Evolutionary conservation across 2,113 vertebrate species (phyloP).

Genomic region (Theristicus caerulescens): DNA sequence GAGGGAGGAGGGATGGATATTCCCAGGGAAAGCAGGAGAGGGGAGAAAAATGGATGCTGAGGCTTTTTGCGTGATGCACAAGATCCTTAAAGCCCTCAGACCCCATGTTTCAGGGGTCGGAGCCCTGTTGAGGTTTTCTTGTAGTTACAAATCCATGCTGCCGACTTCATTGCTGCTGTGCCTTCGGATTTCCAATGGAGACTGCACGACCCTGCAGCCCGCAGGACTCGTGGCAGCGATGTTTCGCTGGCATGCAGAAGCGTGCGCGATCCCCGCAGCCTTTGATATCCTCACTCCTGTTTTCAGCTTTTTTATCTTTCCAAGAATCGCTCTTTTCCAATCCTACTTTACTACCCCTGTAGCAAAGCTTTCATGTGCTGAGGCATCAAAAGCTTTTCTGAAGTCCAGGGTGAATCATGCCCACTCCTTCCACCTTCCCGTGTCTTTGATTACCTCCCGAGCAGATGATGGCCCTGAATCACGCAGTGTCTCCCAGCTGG

Average conservation of each 20-base stretch:
- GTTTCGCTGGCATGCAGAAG: background rate
- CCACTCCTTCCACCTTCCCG: background rate
- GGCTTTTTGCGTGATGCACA: background rate
- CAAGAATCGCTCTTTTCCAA: background rate
- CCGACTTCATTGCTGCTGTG: background rate
- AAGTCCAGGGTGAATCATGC: background rate
- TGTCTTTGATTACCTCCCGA: background rate
- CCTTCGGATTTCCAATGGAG: background rate
- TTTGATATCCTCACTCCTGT: background rate
- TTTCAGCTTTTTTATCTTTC: background rate
- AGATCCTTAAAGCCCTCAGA: background rate
- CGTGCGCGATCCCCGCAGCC: background rate
- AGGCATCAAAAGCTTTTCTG: conserved; percentile 31
- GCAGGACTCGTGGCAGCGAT: background rate
- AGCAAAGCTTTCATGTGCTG: conserved; percentile 12
- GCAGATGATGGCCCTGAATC: background rate
- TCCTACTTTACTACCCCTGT: background rate
- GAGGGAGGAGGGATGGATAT: background rate
- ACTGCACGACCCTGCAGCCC: background rate
- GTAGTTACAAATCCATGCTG: background rate
- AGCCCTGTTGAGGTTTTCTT: background rate
- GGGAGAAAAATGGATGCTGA: background rate
- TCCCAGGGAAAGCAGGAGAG: rapidly evolving
- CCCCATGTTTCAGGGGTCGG: background rate
- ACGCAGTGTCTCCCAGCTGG: background rate